Base-by-base conservation (phyloP, 2,888 invertebrate genomes). In the Drosophila percnosoma region DNA sequence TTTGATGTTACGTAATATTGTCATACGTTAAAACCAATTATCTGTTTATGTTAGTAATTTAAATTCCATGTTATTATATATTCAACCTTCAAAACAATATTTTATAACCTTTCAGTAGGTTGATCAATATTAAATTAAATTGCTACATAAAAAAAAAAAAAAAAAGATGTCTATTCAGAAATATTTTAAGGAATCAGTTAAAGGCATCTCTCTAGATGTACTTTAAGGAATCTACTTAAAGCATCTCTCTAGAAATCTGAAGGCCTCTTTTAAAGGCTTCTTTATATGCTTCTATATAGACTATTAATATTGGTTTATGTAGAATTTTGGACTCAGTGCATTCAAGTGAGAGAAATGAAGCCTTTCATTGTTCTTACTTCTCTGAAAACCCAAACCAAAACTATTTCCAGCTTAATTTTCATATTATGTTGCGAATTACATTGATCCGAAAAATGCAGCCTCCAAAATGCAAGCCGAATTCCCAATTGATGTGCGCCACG, bases 401-500 rank as follows among this genome's bases (percentile, higher is more conserved):
- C 18, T 24, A 24, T 36, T 15, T 53, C 15, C 11, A 24, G 18
- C 4, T 15, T 18, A 15, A 27, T 27, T 49, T 49, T 27, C 10
- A 27, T 24, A 24, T 18, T 34, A 18, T 33, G 24, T 5, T 29
- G 10, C 15, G 10, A 49, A 49, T 18, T 42, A 11, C 6, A 21
- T 42, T 42, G 6, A 21, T 13, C 8, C 21, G 7, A 42, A 45
- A 45, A 45, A 21, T 21, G 2, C 8, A 15, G 8, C 4, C 7
- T 45, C 15, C 18, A 51, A 29, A 51, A 18, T 15, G 48, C 11
- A n/a, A n/a, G 0, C 38, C 6, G 0, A 31, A 42, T 57, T 21
- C 29, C 55, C 29, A 6, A 4, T 38, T 54, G 18, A 36, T 6
- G 36, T 53, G 34, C 45, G 11, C 24, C 15, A 65, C 58, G 58